Percentiles rank a stretch among this genome's conserved stretches.
These are phyloP conservation scores for Trichoplax adhaerens DNA, from an alignment of 37 sponge, comb jelly and placozoan genomes.

Conservation along the genomic window DNA sequence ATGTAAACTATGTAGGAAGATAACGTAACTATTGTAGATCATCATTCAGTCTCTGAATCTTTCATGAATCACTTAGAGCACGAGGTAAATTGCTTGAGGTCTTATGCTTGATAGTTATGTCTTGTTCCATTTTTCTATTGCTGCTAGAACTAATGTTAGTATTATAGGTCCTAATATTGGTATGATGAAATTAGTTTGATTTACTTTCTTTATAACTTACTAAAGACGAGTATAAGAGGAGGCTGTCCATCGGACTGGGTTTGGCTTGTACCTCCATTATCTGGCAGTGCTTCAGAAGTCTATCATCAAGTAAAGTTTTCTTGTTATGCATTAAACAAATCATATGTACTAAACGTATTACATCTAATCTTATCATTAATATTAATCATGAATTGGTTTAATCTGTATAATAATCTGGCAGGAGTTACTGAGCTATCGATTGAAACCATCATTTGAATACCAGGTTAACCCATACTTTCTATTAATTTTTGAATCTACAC, in stretches of 20 bases:
- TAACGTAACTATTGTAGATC: conserved; percentile 55
- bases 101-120: too few species aligned
- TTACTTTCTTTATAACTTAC: too few species aligned
- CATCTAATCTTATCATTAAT: background rate
- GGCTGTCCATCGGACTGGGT: conserved; percentile 92
- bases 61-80: conserved; percentile 60
- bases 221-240: conserved; percentile 16
- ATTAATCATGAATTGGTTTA: too few species aligned
- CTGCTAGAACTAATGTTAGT: too few species aligned
- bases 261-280: conserved; percentile 78
- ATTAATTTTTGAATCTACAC: too few species aligned
- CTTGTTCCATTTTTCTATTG: too few species aligned
- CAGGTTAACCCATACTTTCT: conserved; percentile 16
- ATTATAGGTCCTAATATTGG: too few species aligned
- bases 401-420: background rate
- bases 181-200: too few species aligned
- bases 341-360: background rate
- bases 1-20: conserved; percentile 14
- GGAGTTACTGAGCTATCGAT: conserved; percentile 64
- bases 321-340: background rate
- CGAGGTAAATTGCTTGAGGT: conserved; percentile 22
- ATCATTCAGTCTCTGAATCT: conserved; percentile 54
- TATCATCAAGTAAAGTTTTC: conserved; percentile 51
- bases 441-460: conserved; percentile 69
- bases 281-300: conserved; percentile 41